Base-by-base conservation (phyloP, 2,113 vertebrate genomes). In the Hucho hucho region DNA sequence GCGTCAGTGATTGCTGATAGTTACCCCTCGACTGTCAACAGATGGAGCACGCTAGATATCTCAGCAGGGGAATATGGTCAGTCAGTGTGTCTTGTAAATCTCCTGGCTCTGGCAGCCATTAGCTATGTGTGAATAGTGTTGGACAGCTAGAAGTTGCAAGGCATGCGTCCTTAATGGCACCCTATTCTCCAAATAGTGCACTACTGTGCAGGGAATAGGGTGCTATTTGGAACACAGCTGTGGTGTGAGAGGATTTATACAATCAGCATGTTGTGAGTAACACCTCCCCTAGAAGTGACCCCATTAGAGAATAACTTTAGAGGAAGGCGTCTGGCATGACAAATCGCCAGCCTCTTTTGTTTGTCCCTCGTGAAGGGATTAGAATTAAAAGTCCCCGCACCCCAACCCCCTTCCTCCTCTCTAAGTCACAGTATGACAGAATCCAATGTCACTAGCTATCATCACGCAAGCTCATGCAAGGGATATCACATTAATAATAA, bases 1-100 rank as follows among this genome's bases (percentile, higher is more conserved):
- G 73, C 3, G 6, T 75, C 74, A 83, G 79, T 71, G 46, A 63
- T 81, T 75, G 47, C 37, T 79, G 28, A 67, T 69, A 18, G 70
- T 69, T 43, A 3, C 68, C 16, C 20, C 24, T 73, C 6, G 18
- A 12, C 58, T 75, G 70, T 58, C 53, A 20, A 61, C 43, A 66
- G 43, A 37, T 70, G 61, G 49, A 37, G 75, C 63, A 0, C 16
- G 6, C 63, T 22, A 16, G 69, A 46, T 79, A 58, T 78, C 7
- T 46, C 13, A 0, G 69, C 20, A 25, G 49, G 11, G 18, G 11
- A 63, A 13, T n/a, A 3, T 20, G 43, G 61, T 25, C 64, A 28
- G 25, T 28, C 6, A 65, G 64, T 65, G 22, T 26, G 29, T 29
- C 26, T 65, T 28, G 25, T 16, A 65, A 65, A 65, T 5, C 24